phyloP scores from a whole-genome alignment of 2,113 vertebrate genomes.

The Zosterops hypoxanthus region DNA sequence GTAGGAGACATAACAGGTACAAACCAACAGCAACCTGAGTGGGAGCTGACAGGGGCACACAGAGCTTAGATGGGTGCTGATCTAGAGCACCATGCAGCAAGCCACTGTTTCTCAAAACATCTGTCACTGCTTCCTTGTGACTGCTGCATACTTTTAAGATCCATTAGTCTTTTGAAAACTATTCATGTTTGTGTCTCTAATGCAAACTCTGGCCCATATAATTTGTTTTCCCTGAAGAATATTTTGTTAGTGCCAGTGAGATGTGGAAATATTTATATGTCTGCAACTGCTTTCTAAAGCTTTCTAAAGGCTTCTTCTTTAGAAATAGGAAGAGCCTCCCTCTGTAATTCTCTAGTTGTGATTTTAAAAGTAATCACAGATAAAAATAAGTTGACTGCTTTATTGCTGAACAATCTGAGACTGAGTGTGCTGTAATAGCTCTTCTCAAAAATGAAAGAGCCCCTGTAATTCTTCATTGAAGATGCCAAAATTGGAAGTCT shows the following conservation, averaged over 20 bases:
- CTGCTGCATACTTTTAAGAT: background rate
- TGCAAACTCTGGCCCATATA: background rate
- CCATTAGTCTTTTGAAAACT: background rate
- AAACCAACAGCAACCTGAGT: background rate
- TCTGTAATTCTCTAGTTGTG: background rate
- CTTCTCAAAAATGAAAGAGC: background rate
- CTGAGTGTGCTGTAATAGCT: background rate
- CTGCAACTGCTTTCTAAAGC: background rate
- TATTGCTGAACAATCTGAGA: background rate
- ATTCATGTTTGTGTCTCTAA: background rate
- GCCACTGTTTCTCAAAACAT: background rate
- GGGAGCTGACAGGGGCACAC: background rate
- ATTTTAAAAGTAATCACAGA: conserved; percentile 19
- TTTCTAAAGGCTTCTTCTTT: background rate
- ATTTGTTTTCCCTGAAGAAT: background rate
- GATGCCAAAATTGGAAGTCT: background rate
- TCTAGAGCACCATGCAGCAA: background rate
- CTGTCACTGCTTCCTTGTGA: background rate
- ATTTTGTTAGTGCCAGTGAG: background rate
- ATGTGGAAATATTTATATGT: background rate
- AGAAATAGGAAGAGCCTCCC: background rate
- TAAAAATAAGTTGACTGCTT: background rate
- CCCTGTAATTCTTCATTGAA: background rate
- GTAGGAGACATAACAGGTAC: background rate
- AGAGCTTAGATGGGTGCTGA: background rate